Evolutionary conservation across 2,797 vertebrate genomes (phyloP).

Genomic region (Ficedula albicollis): DNA sequence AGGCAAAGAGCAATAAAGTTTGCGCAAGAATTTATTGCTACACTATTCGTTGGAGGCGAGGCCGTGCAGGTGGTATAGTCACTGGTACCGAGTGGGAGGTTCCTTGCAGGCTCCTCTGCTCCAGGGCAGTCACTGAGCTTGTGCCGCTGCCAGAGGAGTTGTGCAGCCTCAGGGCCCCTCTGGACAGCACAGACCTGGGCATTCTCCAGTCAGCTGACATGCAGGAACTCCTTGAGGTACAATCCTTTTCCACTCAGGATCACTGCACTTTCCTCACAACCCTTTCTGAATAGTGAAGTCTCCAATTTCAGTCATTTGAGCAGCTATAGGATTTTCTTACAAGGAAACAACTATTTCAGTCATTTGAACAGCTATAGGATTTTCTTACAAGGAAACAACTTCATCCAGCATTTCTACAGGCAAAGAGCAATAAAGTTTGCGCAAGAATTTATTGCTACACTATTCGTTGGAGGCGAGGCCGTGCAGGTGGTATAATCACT

Average conservation of each 20-base stretch:
- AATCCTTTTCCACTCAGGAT: not conserved
- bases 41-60: not conserved
- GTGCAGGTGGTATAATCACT: too few relatives aligned
- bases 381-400: not conserved
- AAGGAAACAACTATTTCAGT: not conserved
- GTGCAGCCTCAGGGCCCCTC: too few relatives aligned
- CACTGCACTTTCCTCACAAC: not conserved
- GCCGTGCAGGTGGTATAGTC: too few relatives aligned
- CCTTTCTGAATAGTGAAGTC: not conserved
- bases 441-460: not conserved
- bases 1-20: not conserved
- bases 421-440: not conserved
- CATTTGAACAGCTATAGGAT: not conserved
- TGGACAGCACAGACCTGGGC: not conserved
- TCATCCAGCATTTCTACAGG: not conserved
- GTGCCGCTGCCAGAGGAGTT: not conserved
- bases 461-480: not conserved
- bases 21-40: not conserved
- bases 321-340: not conserved
- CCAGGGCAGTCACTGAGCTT: too few relatives aligned
- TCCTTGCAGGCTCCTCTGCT: not conserved
- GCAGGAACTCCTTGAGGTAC: not conserved
- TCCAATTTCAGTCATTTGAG: too few relatives aligned
- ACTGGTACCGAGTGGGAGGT: not conserved
- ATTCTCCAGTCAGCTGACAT: fast-evolving